A percentile compares a stretch with the other conserved stretches of the same genome.
Conservation (phyloP, 2,113 vertebrate species). For the Sclerurus mexicanus region DNA sequence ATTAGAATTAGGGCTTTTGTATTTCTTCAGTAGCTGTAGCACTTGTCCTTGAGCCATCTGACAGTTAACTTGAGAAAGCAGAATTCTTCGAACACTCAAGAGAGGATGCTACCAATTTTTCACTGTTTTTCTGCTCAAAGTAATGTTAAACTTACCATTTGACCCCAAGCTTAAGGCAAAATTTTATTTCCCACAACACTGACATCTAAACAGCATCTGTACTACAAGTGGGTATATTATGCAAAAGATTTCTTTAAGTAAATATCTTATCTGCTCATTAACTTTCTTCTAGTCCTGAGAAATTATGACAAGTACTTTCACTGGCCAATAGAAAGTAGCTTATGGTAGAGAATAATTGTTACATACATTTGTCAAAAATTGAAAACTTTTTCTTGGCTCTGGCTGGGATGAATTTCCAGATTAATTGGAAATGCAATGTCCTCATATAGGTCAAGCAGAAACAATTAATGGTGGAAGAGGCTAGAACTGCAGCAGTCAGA, state of each 20-base stretch:
- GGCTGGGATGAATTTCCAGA: not conserved
- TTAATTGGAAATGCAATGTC: not conserved
- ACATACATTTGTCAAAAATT: rapidly evolving
- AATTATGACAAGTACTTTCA: not conserved
- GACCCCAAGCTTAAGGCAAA: not conserved
- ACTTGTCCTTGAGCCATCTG: not conserved
- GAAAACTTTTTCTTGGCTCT: not conserved
- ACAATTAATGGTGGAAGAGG: not conserved
- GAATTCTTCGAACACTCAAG: not conserved
- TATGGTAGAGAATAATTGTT: not conserved
- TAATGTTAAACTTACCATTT: not conserved
- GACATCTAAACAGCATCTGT: not conserved
- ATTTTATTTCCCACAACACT: not conserved
- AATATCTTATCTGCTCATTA: not conserved
- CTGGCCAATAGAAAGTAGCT: not conserved
- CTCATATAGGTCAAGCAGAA: not conserved
- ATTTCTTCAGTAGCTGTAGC: not conserved
- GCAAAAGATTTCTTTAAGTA: not conserved
- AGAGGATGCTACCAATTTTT: not conserved
- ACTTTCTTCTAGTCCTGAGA: not conserved
- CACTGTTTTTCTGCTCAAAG: not conserved
- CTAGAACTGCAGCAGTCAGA: not conserved
- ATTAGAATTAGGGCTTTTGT: not conserved
- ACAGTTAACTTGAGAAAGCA: not conserved
- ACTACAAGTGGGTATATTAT: not conserved